Evolutionary conservation across 35 echinoderm and acorn worm genomes (phyloP), one percentile per base, ranked within the genome.

Genomic region (Acanthaster planci): DNA sequence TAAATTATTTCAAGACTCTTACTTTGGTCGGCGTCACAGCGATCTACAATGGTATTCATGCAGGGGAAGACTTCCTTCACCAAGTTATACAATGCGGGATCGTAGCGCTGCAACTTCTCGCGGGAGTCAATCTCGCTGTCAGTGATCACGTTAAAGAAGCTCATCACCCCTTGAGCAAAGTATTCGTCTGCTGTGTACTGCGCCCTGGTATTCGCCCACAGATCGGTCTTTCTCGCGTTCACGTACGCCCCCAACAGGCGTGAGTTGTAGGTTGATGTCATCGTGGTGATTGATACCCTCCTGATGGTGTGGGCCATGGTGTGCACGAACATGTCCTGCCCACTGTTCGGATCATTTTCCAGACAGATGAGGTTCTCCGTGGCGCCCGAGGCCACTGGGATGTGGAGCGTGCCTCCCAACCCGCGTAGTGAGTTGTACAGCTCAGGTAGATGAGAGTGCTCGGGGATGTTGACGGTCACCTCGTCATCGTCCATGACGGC

Each of bases 331-430:
- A 87, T 89, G 67, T 98, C 95, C 60, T 98, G 91, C 35, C 42
- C 56, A 23, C 79, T 44, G 37, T 84, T 55, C 1, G 78, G 78
- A 51, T 98, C 95, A 68, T 76, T 78, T 32, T 47, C 39, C 22
- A 82, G 84, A 81, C 95, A 98, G 3, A 98, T 44, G 15, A 98
- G 79, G 37, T 98, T 98, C 75, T 98, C 95, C 32, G 93, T 89
- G 15, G 91, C 95, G 6, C 78, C 95, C 16, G 95, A 84, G 21
- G 88, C 68, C 4, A 97, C 84, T 10, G 95, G 95, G 30, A 97
- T 97, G 39, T 97, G 90, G 37, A 97, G 84, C 6, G 95, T 97
- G 31, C 95, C 95, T 17, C 87, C 87, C 23, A 94, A 52, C 12
- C 92, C 92, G 29, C 92, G 83, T 29, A 67, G 51, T 15, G 55